phyloP scores from a whole-genome alignment of 2,888 invertebrate species.

The Leucozona laternaria region DNA sequence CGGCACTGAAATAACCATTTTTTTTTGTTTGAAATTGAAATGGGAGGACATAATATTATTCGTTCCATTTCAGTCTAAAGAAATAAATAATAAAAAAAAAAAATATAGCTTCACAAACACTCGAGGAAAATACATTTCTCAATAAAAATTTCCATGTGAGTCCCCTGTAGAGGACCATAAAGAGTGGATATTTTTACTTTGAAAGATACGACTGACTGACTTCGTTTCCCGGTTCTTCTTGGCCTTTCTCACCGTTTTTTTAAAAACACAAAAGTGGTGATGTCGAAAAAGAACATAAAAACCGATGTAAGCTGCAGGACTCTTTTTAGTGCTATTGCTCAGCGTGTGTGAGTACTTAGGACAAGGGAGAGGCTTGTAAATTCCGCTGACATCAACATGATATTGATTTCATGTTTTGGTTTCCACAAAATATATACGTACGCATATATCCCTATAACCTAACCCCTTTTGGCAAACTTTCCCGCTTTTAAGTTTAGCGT shows the following conservation, averaged over 20 bases:
- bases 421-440: neutral
- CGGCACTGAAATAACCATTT: conserved; percentile 59
- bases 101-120: neutral
- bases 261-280: conserved; percentile 1
- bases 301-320: conserved; percentile 54
- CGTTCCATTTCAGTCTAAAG: conserved; percentile 24
- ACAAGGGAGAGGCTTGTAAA: conserved; percentile 2
- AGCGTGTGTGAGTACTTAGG: conserved; percentile 51
- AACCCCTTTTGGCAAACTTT: conserved; percentile 27
- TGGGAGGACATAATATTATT: conserved; percentile 47
- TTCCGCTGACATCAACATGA: conserved; percentile 26
- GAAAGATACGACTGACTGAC: conserved; percentile 11
- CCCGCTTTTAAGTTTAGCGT: neutral
- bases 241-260: neutral
- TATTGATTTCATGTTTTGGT: conserved; percentile 40
- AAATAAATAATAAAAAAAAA: conserved; percentile 1
- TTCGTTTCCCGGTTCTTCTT: neutral
- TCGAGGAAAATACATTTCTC: conserved; percentile 4
- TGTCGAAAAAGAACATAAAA: conserved; percentile 59
- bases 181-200: conserved; percentile 14
- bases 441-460: neutral
- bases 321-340: conserved; percentile 47
- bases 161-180: neutral
- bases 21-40: conserved; percentile 62
- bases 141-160: conserved; percentile 19